Conservation (phyloP, 2,888 invertebrate species). For the Metacarcinus magister region DNA sequence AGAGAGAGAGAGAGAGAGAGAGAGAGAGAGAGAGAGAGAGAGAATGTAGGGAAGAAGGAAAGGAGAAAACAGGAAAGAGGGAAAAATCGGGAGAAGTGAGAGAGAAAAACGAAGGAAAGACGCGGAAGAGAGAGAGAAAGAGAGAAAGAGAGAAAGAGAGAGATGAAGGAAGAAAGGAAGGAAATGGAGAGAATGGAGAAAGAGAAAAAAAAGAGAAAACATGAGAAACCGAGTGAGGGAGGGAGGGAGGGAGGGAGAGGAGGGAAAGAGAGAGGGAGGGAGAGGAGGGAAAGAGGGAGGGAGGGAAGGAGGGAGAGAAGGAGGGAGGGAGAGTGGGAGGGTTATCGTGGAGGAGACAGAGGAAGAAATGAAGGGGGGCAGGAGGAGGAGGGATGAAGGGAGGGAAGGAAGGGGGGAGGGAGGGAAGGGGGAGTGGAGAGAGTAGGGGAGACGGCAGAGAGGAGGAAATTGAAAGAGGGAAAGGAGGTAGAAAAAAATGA, state of each 20-base stretch:
- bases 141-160: constrained; percentile 21
- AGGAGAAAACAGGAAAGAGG: neutral
- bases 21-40: constrained; percentile 26
- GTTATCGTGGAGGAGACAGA: neutral
- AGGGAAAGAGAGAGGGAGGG: neutral
- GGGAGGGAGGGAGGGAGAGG: neutral
- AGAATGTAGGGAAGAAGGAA: neutral
- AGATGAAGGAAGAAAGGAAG: neutral
- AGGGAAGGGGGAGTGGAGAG: neutral
- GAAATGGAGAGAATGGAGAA: neutral
- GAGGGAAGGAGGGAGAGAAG: neutral
- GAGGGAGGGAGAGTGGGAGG: neutral
- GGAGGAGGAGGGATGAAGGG: neutral
- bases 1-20: constrained; percentile 26
- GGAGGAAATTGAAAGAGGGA: constrained; percentile 26
- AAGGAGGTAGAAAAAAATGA: neutral
- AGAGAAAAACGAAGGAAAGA: neutral
- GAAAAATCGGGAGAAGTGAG: neutral
- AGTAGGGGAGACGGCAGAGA: neutral
- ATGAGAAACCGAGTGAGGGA: neutral
- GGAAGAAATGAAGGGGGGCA: neutral
- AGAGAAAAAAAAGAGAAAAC: neutral
- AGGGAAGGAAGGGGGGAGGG: neutral
- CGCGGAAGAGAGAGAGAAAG: neutral
- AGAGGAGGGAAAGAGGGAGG: neutral